A percentile compares a stretch with the other conserved stretches of the same genome.
phyloP scores from a whole-genome alignment of 2,797 vertebrate genomes.

The Sus cebifrons region DNA sequence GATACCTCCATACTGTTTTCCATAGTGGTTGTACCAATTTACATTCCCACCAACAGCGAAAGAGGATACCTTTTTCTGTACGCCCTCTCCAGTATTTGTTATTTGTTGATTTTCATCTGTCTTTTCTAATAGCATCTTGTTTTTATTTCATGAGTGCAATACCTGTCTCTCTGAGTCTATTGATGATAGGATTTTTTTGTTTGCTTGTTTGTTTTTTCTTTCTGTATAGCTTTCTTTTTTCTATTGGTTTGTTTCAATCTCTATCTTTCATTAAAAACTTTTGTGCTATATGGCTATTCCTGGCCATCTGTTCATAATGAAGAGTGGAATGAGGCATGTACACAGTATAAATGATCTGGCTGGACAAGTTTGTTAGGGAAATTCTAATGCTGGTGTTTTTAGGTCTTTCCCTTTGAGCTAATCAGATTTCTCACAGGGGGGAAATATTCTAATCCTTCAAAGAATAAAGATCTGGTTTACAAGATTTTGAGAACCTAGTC shows the following conservation, averaged over 20 bases:
- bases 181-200: not conserved
- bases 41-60: too few species aligned
- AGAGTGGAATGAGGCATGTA: not conserved
- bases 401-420: not conserved
- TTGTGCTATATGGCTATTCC: not conserved
- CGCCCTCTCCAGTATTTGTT: too few species aligned
- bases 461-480: not conserved
- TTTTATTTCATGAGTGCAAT: constrained; percentile 42
- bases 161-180: constrained; percentile 51
- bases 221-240: constrained; percentile 10
- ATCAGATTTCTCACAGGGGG: not conserved
- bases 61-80: too few species aligned
- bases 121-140: constrained; percentile 37
- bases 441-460: constrained; percentile 36
- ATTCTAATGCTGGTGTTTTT: not conserved
- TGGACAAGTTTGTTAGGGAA: constrained; percentile 11
- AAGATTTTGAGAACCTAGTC: not conserved
- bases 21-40: too few species aligned
- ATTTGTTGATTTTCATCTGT: too few species aligned
- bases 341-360: not conserved
- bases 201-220: constrained; percentile 19
- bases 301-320: constrained; percentile 19
- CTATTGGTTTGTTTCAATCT: constrained; percentile 40
- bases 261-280: constrained; percentile 56
- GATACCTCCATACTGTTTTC: too few species aligned